Conservation (phyloP, 2,113 vertebrate species). For the Colossoma macropomum region DNA sequence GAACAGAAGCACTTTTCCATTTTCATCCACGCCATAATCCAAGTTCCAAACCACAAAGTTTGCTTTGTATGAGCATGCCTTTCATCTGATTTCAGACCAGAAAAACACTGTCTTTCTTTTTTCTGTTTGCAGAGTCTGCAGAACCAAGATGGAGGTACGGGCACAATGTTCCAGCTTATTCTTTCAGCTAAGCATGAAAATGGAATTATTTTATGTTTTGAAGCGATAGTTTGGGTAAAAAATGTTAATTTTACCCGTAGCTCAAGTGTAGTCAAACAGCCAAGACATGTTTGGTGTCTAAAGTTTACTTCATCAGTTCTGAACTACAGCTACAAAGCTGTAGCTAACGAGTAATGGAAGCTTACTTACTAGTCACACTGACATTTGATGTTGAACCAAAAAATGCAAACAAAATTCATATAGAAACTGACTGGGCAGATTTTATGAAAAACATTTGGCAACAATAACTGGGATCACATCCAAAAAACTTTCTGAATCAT, state of each 20-base stretch:
- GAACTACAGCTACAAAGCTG: too few species aligned
- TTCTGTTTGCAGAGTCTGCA: slow-evolving; percentile 87
- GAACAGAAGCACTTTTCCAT: slow-evolving; percentile 18
- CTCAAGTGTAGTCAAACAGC: not conserved
- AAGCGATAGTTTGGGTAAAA: not conserved
- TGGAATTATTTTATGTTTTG: not conserved
- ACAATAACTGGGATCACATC: too few species aligned
- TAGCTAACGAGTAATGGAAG: too few species aligned
- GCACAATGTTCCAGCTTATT: not conserved
- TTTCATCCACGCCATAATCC: slow-evolving; percentile 31
- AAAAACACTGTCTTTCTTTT: slow-evolving; percentile 27
- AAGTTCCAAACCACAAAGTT: slow-evolving; percentile 30
- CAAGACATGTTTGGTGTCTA: too few species aligned
- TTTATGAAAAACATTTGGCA: too few species aligned
- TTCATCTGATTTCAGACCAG: not conserved
- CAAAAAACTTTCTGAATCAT: too few species aligned
- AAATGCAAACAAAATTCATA: too few species aligned
- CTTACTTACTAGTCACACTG: too few species aligned
- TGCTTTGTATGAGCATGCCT: not conserved
- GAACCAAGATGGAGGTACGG: slow-evolving; percentile 88
- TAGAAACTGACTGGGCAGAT: too few species aligned
- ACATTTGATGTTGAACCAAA: too few species aligned
- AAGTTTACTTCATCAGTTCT: too few species aligned
- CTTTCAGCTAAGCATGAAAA: not conserved
- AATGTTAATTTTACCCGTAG: not conserved